Evolutionary conservation across 64 coral and sea anemone genomes (phyloP).

Genomic region (Actinia tenebrosa): DNA sequence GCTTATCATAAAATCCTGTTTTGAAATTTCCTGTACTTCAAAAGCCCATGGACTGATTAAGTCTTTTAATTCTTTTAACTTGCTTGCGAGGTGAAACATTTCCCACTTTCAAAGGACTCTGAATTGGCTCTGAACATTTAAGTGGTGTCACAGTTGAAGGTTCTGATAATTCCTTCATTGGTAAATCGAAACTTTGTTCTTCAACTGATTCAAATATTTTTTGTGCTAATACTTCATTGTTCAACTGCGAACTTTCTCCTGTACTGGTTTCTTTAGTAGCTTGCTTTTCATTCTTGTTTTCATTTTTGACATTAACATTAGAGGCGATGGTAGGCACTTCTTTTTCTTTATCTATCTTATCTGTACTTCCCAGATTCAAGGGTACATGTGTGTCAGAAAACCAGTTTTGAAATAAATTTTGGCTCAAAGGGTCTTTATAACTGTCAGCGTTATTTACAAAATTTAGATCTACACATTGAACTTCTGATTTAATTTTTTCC

Average conservation of each 20-base stretch:
- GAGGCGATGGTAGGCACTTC: not conserved
- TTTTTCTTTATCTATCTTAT: not conserved
- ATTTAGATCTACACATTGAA: not conserved
- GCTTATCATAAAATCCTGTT: too few species aligned
- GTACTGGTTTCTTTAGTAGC: not conserved
- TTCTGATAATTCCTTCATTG: not conserved
- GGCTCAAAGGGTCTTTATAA: conserved; percentile 67
- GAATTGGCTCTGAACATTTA: not conserved
- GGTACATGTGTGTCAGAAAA: conserved; percentile 30
- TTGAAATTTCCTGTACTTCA: not conserved
- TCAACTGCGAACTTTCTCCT: not conserved
- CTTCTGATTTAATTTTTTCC: not conserved
- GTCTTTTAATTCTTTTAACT: not conserved
- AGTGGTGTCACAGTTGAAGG: not conserved
- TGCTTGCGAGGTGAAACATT: not conserved
- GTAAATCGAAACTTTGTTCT: not conserved
- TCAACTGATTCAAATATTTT: not conserved
- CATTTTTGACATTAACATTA: not conserved
- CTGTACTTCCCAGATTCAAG: conserved; percentile 17
- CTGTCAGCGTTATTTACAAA: not conserved
- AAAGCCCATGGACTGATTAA: conserved; percentile 1
- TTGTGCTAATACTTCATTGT: not conserved
- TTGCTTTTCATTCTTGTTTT: not conserved
- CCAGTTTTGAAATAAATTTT: conserved; percentile 70
- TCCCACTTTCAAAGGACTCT: not conserved